Conservation (phyloP, 2,888 invertebrate genomes). For the Beris chalybata region DNA sequence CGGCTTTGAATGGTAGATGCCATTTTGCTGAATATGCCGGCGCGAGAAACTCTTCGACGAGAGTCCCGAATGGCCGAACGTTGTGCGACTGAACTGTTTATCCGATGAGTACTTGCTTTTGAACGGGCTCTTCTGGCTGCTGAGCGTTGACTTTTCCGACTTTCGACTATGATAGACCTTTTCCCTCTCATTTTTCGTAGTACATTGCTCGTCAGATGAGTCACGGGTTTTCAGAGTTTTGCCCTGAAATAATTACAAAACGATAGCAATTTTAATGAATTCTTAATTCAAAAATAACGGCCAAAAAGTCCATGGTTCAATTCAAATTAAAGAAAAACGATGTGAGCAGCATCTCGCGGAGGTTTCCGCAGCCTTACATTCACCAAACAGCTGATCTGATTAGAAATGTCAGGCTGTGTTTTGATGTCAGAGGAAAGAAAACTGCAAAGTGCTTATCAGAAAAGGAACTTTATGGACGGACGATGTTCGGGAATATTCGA, state of each 20-base stretch:
- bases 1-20: neutral
- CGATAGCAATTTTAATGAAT: too few relatives aligned
- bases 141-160: slow-evolving; percentile 11
- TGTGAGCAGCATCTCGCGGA: too few relatives aligned
- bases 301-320: too few relatives aligned
- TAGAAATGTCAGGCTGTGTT: neutral
- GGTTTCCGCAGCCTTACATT: too few relatives aligned
- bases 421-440: neutral
- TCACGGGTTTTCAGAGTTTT: slow-evolving; percentile 1
- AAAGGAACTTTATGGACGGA: neutral
- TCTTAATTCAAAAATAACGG: too few relatives aligned
- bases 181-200: neutral
- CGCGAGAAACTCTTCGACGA: slow-evolving; percentile 17
- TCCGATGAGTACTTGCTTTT: slow-evolving; percentile 18
- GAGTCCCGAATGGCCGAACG: slow-evolving; percentile 15
- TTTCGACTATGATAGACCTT: slow-evolving; percentile 8
- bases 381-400: too few relatives aligned
- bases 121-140: slow-evolving; percentile 17
- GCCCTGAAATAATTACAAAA: neutral
- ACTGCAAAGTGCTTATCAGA: neutral
- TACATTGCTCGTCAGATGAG: neutral
- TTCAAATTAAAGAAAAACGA: too few relatives aligned
- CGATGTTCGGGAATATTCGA: slow-evolving; percentile 58
- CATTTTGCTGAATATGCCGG: slow-evolving; percentile 7
- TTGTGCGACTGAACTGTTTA: neutral